Base-by-base conservation (phyloP, 92 coral and sea anemone genomes). In the Blastomussa wellsi region DNA sequence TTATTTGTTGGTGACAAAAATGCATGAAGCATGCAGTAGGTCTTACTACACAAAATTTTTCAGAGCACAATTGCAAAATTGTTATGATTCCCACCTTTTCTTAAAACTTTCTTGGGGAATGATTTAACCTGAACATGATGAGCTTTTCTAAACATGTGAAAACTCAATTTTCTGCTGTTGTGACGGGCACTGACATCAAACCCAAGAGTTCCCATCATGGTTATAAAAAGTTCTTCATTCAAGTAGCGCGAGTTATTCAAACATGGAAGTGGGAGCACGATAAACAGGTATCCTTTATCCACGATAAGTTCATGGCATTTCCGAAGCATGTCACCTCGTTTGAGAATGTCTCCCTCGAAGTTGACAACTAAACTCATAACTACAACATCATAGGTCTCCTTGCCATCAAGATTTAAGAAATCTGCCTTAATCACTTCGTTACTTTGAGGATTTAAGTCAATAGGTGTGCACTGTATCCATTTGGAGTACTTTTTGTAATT, bases 381-480 rank as follows among this genome's bases (percentile, higher is more conserved):
- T 16, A 92, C 87, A 22, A 92, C 92, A 81, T 92, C 85, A 69
- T 82, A 92, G 32, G 55, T 28, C 22, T 55, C 59, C 28, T 65
- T 72, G n/a, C 62, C 33, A 16, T 83, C 60, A 11, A 89, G 69
- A 37, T 84, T 86, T 7, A 92, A 64, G 33, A 92, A 89, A 70
- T 92, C 95, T 79, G 90, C 86, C 76, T 89, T 82, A 29, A 67
- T 17, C 32, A 92, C 83, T 19, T 39, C 33, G 72, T 79, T 78
- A 37, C 72, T 86, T 74, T 89, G 95, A 17, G 95, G 95, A 78
- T 92, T 92, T 28, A 92, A 80, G 78, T 92, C 95, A 38, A 92
- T 89, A 52, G 95, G 78, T 41, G 92, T 89, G 51, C 95, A 92
- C 57, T 92, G 83, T 53, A 92, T 89, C 95, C 95, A 92, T 44